phyloP scores from a whole-genome alignment of 2,888 invertebrate genomes.

The Trachelus iudaicus region DNA sequence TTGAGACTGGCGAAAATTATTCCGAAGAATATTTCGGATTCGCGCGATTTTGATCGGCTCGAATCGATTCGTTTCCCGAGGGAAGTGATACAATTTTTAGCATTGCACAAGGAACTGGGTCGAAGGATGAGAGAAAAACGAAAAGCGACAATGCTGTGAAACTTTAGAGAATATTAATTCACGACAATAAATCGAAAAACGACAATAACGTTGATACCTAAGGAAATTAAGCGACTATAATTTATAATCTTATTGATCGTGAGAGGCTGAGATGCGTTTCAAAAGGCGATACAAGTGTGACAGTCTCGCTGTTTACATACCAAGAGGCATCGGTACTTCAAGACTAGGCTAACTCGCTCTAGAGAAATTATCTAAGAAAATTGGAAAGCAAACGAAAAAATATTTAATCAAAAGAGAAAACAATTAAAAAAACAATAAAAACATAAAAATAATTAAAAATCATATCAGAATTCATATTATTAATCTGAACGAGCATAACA shows the following conservation, averaged over 20 bases:
- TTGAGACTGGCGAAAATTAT: background rate
- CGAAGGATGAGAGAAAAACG: background rate
- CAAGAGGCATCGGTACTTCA: background rate
- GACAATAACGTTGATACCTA: background rate
- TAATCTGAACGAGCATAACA: background rate
- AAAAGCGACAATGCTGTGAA: background rate
- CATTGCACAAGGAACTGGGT: background rate
- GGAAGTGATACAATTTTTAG: background rate
- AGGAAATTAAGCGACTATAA: background rate
- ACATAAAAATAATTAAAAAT: background rate
- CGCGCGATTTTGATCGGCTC: background rate
- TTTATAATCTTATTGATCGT: background rate
- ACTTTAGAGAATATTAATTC: background rate
- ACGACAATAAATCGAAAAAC: background rate
- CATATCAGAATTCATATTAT: background rate
- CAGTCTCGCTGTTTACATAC: background rate
- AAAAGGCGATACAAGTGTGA: background rate
- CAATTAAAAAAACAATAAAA: background rate
- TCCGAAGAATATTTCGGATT: background rate
- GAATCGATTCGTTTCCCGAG: background rate
- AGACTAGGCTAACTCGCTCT: background rate
- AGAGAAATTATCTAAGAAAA: background rate
- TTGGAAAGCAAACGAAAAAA: background rate
- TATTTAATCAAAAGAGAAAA: background rate
- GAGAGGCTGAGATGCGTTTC: background rate